Base-by-base conservation (phyloP, 1,140 invertebrate species). In the Ostrea edulis region DNA sequence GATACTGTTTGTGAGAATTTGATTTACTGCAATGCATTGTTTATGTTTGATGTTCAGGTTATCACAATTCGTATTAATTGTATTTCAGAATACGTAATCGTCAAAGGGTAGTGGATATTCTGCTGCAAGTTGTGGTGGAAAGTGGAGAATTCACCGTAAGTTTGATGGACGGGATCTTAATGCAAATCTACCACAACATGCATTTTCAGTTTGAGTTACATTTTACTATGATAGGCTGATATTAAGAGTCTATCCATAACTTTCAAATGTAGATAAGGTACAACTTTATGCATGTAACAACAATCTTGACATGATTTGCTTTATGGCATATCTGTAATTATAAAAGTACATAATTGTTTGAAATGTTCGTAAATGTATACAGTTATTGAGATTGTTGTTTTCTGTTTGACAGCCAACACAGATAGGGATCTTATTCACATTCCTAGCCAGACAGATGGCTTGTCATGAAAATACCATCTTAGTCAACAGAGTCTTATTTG, bases 61-160 rank as follows among this genome's bases (percentile, higher is more conserved):
- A 44, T 44, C 35, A 44, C 35, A 44, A 1, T 44, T 1, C 35
- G 5, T 5, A 44, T 44, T 44, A 44, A 44, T 44, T 44, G 35
- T 44, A 54, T 55, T 71, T n/a, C 52, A 52, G 44, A 51, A 52
- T 53, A 22, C n/a, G 20, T 17, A 83, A 97, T 91, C 96, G 97
- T 86, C 97, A 98, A 92, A 94, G 97, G 89, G 96, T 98, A 44
- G 96, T 98, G 54, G 97, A 98, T 93, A 97, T 98, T 92, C 95
- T 98, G 51, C 94, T 98, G 20, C 96, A 96, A 93, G 96, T 98
- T 53, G 97, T 97, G 95, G 96, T 97, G 62, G 96, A 97, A 54
- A 96, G 96, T 90, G 95, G 96, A 88, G 96, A 96, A 62, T 96
- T 97, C 83, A 93, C 92, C 17, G 94, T 94, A 91, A 94, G 93